A percentile compares a stretch with the other conserved stretches of the same genome.
Evolutionary conservation across 2,113 vertebrate genomes (phyloP).

Genomic region (Egretta garzetta): DNA sequence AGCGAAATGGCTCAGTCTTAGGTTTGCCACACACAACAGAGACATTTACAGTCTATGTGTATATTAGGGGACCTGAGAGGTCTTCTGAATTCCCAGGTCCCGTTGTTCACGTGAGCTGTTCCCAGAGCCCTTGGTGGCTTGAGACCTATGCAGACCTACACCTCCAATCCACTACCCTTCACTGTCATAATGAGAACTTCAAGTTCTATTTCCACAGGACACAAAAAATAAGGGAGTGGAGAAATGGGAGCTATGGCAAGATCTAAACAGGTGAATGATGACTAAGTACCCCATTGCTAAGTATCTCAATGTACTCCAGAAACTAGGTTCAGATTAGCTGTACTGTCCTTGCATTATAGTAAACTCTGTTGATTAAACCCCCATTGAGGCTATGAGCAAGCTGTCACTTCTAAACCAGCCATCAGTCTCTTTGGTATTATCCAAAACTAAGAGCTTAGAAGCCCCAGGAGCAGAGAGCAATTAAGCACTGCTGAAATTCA

Average conservation of each 20-base stretch:
- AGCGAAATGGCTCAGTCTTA: not conserved
- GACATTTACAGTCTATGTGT: not conserved
- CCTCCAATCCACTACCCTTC: not conserved
- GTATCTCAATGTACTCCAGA: not conserved
- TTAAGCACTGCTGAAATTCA: not conserved
- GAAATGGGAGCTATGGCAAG: not conserved
- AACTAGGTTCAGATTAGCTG: not conserved
- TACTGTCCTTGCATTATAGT: not conserved
- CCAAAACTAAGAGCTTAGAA: not conserved
- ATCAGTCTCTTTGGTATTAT: not conserved
- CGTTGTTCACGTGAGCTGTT: not conserved
- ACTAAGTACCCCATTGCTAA: not conserved
- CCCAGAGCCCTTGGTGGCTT: not conserved
- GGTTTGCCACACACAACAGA: not conserved
- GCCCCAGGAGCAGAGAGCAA: not conserved
- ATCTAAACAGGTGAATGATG: not conserved
- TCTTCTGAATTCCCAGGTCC: not conserved
- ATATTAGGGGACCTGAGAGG: not conserved
- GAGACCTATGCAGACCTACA: not conserved
- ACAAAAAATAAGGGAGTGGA: not conserved
- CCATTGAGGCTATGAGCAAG: not conserved
- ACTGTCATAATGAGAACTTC: not conserved
- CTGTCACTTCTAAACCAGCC: not conserved
- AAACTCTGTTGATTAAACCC: not conserved
- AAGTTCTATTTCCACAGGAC: not conserved